These are phyloP conservation scores for Sander vitreus DNA, from an alignment of 2,113 vertebrate genomes.

Conservation along the genomic window DNA sequence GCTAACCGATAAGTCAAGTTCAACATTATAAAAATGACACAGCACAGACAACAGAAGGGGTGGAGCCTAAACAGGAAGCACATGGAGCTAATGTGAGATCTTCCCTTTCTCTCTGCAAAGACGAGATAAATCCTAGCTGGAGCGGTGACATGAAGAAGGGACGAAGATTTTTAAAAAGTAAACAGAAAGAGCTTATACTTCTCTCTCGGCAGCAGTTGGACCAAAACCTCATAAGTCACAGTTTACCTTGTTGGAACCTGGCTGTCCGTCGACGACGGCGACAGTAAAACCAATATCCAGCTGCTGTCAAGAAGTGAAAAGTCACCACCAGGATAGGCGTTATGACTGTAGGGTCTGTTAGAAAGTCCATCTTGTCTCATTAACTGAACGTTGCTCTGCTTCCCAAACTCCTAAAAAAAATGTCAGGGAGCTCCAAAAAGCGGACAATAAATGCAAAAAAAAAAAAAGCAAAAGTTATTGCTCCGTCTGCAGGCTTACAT, in stretches of 20 bases:
- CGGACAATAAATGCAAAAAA: neutral
- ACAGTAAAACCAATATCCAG: conserved; percentile 81
- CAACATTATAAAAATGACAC: neutral
- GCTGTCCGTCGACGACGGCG: conserved; percentile 24
- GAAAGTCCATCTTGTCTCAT: conserved; percentile 68
- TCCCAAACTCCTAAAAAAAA: neutral
- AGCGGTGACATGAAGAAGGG: neutral
- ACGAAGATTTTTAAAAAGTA: neutral
- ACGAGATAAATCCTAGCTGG: neutral
- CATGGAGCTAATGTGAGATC: neutral
- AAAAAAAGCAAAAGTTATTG: neutral
- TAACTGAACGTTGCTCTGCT: too few relatives aligned
- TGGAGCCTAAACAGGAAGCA: conserved; percentile 69
- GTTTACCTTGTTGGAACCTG: conserved; percentile 59
- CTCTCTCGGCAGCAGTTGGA: neutral
- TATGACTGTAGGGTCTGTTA: conserved; percentile 70
- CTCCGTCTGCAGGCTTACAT: neutral
- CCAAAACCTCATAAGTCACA: neutral
- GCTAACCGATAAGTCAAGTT: neutral
- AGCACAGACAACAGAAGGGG: conserved; percentile 59
- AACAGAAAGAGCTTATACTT: neutral
- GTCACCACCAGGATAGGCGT: conserved; percentile 77
- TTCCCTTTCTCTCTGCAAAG: too few relatives aligned
- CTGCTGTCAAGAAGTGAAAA: conserved; percentile 79
- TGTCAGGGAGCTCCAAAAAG: neutral